Base-by-base conservation (phyloP, 2,888 invertebrate species). In the Bombylius major region DNA sequence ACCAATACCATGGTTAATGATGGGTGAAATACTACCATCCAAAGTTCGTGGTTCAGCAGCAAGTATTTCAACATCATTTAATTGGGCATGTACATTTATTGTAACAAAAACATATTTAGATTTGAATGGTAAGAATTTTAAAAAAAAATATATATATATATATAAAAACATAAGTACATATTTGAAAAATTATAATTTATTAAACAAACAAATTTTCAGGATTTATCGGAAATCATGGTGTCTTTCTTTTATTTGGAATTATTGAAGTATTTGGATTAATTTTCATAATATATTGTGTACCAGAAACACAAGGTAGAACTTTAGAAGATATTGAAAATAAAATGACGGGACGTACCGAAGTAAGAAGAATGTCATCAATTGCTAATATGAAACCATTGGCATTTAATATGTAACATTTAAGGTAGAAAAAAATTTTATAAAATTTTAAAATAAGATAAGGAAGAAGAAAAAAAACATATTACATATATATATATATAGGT, bases 271-370 rank as follows among this genome's bases (percentile, higher is more conserved):
- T 83, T 13, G 87, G 88, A 48, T 72, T 92, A 58, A 73, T 89
- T 63, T 94, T 94, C 73, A 88, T 91, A 7, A 82, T 87, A 66
- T 76, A 85, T 63, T 87, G 81, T 68, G 89, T 96, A 53, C 96
- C 96, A 12, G 96, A 97, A 76, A 97, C 97, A 4, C 86, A 87
- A 66, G 95, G 96, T 23, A 88, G 88, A 71, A 88, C 88, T 62
- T 79, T 96, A 62, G 94, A 95, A 70, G 95, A 96, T 66, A 96
- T 97, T 68, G 91, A 92, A 73, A 82, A 82, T 63, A 84, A 84
- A 68, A 77, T 91, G 67, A 83, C 84, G 52, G 83, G 75, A 52
- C 70, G 74, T 54, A 36, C 36, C 9, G 11, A 8, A 42, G 11
- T 8, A 4, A 72, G 75, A 33, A 69, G 75, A 50, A 78, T 88